Evolutionary conservation across 2,888 invertebrate species (phyloP).

Genomic region (Pterobdella sp.): DNA sequence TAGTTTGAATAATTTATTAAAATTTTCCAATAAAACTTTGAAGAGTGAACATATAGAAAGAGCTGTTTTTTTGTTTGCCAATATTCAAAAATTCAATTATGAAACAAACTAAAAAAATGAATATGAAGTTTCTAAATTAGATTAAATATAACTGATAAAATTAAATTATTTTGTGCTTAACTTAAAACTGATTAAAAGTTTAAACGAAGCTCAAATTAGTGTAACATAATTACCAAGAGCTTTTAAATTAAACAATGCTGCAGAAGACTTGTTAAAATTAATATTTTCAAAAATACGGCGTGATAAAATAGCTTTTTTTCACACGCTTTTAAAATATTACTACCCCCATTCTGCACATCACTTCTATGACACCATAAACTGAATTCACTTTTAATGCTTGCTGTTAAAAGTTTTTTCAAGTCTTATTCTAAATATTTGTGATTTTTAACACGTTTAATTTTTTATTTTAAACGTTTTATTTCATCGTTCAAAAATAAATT

Average conservation of each 20-base stretch:
- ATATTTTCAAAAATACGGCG: neutral
- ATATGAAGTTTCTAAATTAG: neutral
- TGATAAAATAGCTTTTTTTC: neutral
- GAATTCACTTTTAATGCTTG: conserved; percentile 8
- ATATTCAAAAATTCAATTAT: too few relatives aligned
- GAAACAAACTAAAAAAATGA: neutral
- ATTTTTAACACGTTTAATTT: too few relatives aligned
- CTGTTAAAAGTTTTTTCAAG: too few relatives aligned
- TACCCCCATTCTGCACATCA: neutral
- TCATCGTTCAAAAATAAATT: too few relatives aligned
- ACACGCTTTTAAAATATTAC: neutral
- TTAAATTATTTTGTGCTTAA: neutral
- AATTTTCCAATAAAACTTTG: too few relatives aligned
- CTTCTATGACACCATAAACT: neutral
- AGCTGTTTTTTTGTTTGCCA: too few relatives aligned
- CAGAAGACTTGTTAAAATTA: conserved; percentile 1
- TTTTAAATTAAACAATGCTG: neutral
- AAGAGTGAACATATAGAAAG: too few relatives aligned
- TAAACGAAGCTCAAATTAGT: neutral
- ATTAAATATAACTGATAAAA: neutral
- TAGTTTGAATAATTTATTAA: too few relatives aligned
- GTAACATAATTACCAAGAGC: neutral
- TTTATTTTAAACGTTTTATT: too few relatives aligned
- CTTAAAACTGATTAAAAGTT: neutral
- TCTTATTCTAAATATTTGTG: too few relatives aligned